Evolutionary conservation across 2,797 vertebrate genomes (phyloP).

Genomic region (Falco naumanni): DNA sequence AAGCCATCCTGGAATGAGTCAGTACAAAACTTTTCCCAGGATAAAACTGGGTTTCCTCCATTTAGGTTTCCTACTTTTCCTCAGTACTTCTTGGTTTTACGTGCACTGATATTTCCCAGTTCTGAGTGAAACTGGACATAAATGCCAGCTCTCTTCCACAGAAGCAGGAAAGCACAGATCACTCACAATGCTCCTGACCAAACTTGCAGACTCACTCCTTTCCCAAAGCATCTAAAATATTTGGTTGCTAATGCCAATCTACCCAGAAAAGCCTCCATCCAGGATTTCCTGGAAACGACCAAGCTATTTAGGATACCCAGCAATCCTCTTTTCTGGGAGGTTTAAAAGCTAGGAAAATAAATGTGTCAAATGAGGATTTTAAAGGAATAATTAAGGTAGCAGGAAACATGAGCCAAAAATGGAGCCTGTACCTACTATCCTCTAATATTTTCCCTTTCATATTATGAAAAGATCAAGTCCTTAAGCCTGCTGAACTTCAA

Average conservation of each 20-base stretch:
- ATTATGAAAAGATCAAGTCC: conserved; percentile 36
- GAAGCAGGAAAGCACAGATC: neutral
- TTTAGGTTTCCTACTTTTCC: neutral
- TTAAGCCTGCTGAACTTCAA: conserved; percentile 30
- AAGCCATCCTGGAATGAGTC: neutral
- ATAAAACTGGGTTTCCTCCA: neutral
- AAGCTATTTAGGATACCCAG: neutral
- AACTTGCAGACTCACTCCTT: neutral
- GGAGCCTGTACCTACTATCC: neutral
- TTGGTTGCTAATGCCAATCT: neutral
- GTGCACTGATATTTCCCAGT: neutral
- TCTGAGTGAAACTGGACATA: neutral
- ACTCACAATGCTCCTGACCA: neutral
- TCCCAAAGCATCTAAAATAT: neutral
- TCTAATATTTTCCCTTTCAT: conserved; percentile 63
- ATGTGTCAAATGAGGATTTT: neutral
- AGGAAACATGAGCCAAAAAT: conserved; percentile 38
- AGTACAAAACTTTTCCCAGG: neutral
- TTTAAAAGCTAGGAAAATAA: conserved; percentile 2
- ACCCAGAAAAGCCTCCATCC: neutral
- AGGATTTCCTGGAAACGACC: neutral
- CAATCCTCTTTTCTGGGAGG: neutral
- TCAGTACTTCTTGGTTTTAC: neutral
- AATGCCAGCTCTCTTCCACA: neutral
- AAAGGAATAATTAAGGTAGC: conserved; percentile 25